Evolutionary conservation across 2,797 vertebrate species (phyloP), one percentile per base, ranked within the genome.

Genomic region (Microctenopoma stevenorrisi): DNA sequence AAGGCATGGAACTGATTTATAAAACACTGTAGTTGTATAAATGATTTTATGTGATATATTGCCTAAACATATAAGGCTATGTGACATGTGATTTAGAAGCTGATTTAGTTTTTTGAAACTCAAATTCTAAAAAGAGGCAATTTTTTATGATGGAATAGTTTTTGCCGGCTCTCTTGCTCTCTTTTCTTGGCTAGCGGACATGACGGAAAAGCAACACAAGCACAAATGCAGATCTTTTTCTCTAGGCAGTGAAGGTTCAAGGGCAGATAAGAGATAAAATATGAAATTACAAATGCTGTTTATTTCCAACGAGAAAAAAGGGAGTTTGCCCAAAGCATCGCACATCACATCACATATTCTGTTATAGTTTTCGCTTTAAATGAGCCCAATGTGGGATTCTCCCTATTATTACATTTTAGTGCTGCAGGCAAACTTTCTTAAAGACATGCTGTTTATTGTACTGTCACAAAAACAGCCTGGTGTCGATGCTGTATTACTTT

Each of bases 281-380:
- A 81, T 72, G 16, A 85, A 83, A 84, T 82, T 69, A 82, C 26
- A 37, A 67, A 52, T 3, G 54, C 53, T 82, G 76, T 79, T 86
- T 76, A 78, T 70, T 76, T 70, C 63, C 40, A 74, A 73, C 44
- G 54, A 48, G 22, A 76, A 48, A 28, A 46, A 56, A 40, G 70
- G 42, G 69, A 85, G 68, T 55, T 37, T 58, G 70, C 79, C 68
- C 58, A 35, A 58, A 74, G 74, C 28, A 69, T 68, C 47, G 46
- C 64, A 72, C 28, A 69, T 68, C 47, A 49, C 64, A 72, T 72
- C 38, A 52, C 28, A 22, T 74, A 48, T 70, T 38, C 53, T 66
- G 54, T 74, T 78, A 67, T 40, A 69, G 46, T 74, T 81, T 72
- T 22, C 0, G n/a, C 52, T 71, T 44, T 71, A 49, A 83, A 72